A percentile compares a stretch with the other conserved stretches of the same genome.
These are phyloP conservation scores for Lutraria rhynchaena DNA, from an alignment of 1,140 invertebrate species.

Conservation along the genomic window DNA sequence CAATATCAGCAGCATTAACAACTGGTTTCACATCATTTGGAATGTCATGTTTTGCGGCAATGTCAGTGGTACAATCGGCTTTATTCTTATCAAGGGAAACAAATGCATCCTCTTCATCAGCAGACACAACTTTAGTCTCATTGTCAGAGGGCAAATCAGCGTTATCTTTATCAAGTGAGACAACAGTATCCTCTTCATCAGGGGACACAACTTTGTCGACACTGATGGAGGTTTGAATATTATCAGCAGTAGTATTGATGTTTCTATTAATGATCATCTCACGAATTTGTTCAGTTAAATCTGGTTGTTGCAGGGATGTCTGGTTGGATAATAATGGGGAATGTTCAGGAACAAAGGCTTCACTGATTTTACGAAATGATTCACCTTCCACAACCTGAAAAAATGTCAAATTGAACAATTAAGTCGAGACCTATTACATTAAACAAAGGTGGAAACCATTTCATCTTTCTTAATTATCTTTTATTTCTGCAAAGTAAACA, in stretches of 20 bases:
- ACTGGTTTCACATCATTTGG: too few species aligned
- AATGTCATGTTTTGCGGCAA: too few species aligned
- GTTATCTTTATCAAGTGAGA: too few species aligned
- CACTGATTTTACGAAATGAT: conserved; percentile 40
- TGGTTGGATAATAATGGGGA: not conserved
- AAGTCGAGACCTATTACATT: too few species aligned
- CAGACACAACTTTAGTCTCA: not conserved
- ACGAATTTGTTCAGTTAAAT: conserved; percentile 20
- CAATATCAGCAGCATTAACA: too few species aligned
- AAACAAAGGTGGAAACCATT: too few species aligned
- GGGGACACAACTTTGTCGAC: not conserved
- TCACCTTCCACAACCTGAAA: conserved; percentile 50
- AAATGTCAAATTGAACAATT: too few species aligned
- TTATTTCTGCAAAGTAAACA: too few species aligned
- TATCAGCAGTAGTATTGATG: not conserved
- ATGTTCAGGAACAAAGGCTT: not conserved
- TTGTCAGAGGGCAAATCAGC: too few species aligned
- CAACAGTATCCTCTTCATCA: not conserved
- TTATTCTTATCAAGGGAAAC: too few species aligned
- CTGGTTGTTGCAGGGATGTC: not conserved
- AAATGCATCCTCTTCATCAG: conserved; percentile 10
- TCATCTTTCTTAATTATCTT: too few species aligned
- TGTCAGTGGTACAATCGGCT: too few species aligned
- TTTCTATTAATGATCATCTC: conserved; percentile 35
- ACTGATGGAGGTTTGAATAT: not conserved